Evolutionary conservation across 2,113 vertebrate species (phyloP).

Genomic region (Riparia riparia): DNA sequence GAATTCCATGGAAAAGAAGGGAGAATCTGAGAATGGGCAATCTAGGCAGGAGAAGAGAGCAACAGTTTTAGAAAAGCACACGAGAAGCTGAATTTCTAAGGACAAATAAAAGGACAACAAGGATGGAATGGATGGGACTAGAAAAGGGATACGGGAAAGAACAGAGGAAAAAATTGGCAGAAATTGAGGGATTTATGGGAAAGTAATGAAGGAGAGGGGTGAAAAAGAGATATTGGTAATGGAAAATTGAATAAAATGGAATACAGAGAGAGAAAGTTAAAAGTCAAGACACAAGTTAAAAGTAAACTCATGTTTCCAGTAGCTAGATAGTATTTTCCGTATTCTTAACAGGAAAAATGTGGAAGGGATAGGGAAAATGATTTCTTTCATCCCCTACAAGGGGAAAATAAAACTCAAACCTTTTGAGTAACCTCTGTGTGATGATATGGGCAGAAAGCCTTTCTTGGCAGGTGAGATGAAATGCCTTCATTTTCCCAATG

Average conservation of each 20-base stretch:
- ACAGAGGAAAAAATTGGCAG: background rate
- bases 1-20: background rate
- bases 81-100: background rate
- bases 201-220: background rate
- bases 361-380: background rate
- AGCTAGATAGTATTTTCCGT: background rate
- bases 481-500: background rate
- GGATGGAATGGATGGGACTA: background rate
- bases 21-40: background rate
- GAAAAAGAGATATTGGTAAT: background rate
- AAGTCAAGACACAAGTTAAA: background rate
- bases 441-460: background rate
- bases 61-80: background rate
- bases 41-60: background rate
- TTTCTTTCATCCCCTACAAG: background rate
- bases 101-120: background rate
- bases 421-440: background rate
- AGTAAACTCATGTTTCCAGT: background rate
- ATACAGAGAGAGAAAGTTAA: background rate
- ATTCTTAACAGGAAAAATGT: background rate
- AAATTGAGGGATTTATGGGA: background rate
- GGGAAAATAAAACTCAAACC: background rate
- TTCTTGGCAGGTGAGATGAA: constrained; percentile 10
- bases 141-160: background rate
- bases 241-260: background rate